Percentiles rank a stretch among this genome's conserved stretches.
Evolutionary conservation across 2,113 vertebrate species (phyloP).

Genomic region (Lycaon pictus): DNA sequence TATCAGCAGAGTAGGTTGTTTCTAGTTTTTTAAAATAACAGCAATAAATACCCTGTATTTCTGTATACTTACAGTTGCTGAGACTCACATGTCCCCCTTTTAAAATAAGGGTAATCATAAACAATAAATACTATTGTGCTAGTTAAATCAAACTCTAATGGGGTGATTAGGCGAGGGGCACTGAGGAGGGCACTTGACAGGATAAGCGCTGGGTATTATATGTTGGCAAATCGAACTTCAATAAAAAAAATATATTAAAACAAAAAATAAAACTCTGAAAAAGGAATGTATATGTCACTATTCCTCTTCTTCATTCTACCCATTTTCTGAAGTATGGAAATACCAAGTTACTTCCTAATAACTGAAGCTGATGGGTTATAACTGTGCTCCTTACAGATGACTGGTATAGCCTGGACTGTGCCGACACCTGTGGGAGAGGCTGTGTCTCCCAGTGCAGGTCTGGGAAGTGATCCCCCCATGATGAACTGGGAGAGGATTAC

Average conservation of each 20-base stretch:
- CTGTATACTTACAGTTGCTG: neutral
- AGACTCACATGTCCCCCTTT: neutral
- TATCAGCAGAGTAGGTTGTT: conserved; percentile 8
- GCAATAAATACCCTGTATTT: neutral
- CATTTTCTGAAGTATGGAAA: conserved; percentile 21
- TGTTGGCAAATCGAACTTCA: too few relatives aligned
- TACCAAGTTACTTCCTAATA: neutral
- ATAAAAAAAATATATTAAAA: too few relatives aligned
- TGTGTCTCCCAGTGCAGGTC: neutral
- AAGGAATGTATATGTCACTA: neutral
- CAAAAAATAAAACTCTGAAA: neutral
- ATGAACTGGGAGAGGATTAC: conserved; percentile 79
- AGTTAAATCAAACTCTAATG: neutral
- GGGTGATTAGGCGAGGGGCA: too few relatives aligned
- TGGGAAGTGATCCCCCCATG: conserved; percentile 58
- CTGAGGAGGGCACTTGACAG: too few relatives aligned
- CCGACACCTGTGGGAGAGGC: conserved; percentile 55
- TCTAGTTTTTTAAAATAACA: conserved; percentile 9
- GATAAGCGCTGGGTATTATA: too few relatives aligned
- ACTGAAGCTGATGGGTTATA: neutral
- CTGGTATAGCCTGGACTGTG: conserved; percentile 77
- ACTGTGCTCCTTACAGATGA: conserved; percentile 72
- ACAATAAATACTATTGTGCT: conserved; percentile 37
- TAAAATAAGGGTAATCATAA: conserved; percentile 2
- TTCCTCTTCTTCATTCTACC: neutral